Conservation (phyloP, 1,140 invertebrate species). For the Pseudoatta argentina region DNA sequence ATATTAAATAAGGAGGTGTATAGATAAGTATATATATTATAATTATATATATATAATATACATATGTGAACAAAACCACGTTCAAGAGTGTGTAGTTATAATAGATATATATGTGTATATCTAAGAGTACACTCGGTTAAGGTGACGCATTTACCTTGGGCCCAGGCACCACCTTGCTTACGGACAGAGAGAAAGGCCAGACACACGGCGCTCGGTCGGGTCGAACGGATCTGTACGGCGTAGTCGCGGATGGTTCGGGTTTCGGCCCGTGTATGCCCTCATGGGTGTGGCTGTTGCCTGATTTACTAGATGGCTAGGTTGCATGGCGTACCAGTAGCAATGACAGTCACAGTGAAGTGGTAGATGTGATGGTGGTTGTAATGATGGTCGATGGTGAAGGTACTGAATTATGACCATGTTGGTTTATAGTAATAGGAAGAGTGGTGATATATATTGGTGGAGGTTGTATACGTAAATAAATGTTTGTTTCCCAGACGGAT, state of each 20-base stretch:
- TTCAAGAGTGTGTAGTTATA: constrained; percentile 74
- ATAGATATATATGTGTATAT: constrained; percentile 81
- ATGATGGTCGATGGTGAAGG: constrained; percentile 34
- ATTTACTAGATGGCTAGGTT: constrained; percentile 82
- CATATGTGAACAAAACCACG: constrained; percentile 79
- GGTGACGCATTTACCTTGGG: constrained; percentile 87
- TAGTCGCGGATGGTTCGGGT: constrained; percentile 84
- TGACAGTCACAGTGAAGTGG: constrained; percentile 77
- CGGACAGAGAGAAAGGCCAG: constrained; percentile 86
- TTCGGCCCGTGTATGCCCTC: constrained; percentile 81
- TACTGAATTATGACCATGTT: constrained; percentile 56
- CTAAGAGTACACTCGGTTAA: constrained; percentile 87
- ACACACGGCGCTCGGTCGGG: constrained; percentile 84
- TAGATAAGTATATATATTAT: constrained; percentile 53
- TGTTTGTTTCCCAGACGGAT: constrained; percentile 50
- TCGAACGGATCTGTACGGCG: constrained; percentile 84
- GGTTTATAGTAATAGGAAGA: constrained; percentile 47
- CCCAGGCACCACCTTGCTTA: constrained; percentile 87
- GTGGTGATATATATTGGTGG: constrained; percentile 50
- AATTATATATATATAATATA: constrained; percentile 66
- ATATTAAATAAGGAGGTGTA: constrained; percentile 51
- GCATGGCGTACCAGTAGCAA: constrained; percentile 81
- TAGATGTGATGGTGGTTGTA: constrained; percentile 57
- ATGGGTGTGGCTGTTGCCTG: constrained; percentile 83
- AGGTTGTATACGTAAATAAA: constrained; percentile 40